A percentile compares a stretch with the other conserved stretches of the same genome.
Conservation (phyloP, 2,113 vertebrate genomes). For the Paratilapia polleni region DNA sequence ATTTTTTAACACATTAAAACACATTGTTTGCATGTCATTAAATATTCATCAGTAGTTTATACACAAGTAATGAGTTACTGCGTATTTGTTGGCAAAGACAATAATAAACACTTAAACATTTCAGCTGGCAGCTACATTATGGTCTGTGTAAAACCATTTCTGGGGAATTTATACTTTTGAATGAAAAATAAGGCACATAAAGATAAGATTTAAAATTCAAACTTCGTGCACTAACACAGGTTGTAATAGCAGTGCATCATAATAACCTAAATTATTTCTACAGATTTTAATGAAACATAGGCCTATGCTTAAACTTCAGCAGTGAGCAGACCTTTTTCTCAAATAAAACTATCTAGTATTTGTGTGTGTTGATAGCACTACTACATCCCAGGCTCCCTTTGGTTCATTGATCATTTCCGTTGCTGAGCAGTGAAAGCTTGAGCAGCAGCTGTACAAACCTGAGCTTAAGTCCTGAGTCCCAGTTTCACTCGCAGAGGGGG, state of each 20-base stretch:
- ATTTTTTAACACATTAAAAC: not conserved
- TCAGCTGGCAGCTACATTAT: no score
- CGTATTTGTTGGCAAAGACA: no score
- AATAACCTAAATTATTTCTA: not conserved
- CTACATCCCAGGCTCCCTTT: slow-evolving; percentile 29
- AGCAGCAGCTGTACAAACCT: slow-evolving; percentile 89
- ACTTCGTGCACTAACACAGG: not conserved
- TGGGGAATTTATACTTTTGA: no score
- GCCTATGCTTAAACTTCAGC: not conserved
- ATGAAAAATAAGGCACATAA: no score
- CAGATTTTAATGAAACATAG: not conserved
- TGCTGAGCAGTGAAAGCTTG: slow-evolving; percentile 84
- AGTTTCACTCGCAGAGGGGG: slow-evolving; percentile 77
- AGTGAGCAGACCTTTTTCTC: not conserved
- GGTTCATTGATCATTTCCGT: slow-evolving; percentile 83
- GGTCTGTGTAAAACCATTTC: no score
- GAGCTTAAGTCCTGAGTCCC: slow-evolving; percentile 82
- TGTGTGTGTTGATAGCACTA: not conserved
- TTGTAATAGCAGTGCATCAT: not conserved
- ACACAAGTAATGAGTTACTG: not conserved
- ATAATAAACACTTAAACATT: not conserved
- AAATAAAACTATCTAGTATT: not conserved
- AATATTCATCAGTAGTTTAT: not conserved
- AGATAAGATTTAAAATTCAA: no score
- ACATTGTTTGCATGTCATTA: no score